These are phyloP conservation scores for Drosophila macrospina DNA, from an alignment of 2,888 invertebrate genomes.

Conservation along the genomic window DNA sequence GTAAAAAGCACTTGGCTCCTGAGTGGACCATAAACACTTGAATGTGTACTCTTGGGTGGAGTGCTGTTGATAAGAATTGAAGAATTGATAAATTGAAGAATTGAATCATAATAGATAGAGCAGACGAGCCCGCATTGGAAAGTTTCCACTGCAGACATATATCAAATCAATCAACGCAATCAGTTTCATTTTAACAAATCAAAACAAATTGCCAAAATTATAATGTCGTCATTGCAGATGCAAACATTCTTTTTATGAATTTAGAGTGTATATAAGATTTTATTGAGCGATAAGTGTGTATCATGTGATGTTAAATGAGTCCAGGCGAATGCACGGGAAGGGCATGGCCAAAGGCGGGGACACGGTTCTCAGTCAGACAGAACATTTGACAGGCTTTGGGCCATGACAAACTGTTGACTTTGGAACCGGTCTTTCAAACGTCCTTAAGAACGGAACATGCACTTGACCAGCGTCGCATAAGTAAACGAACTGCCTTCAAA, in stretches of 20 bases:
- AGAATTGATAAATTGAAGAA: no score
- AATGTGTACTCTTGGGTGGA: constrained; percentile 4
- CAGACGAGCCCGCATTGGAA: constrained; percentile 53
- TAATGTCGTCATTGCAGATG: constrained; percentile 25
- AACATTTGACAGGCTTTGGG: constrained; percentile 45
- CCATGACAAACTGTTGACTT: constrained; percentile 35
- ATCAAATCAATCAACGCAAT: constrained; percentile 75
- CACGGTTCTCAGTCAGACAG: constrained; percentile 18
- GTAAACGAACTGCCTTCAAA: constrained; percentile 76
- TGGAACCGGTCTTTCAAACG: constrained; percentile 65
- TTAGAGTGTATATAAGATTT: constrained; percentile 16
- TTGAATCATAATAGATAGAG: constrained; percentile 20
- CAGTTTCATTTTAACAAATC: constrained; percentile 69
- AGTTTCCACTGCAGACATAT: constrained; percentile 55
- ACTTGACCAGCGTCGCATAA: constrained; percentile 67
- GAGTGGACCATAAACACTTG: constrained; percentile 33
- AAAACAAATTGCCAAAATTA: constrained; percentile 65
- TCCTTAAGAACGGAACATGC: constrained; percentile 72
- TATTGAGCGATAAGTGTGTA: constrained; percentile 40
- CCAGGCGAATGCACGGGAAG: neutral
- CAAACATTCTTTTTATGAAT: constrained; percentile 29
- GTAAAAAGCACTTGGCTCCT: constrained; percentile 37
- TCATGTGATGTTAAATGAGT: constrained; percentile 30
- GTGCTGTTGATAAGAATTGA: constrained; percentile 41
- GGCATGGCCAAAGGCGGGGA: neutral